Percentiles rank a stretch among this genome's conserved stretches.
Conservation (phyloP, 2,113 vertebrate genomes). For the Phrynocephalus versicolor region DNA sequence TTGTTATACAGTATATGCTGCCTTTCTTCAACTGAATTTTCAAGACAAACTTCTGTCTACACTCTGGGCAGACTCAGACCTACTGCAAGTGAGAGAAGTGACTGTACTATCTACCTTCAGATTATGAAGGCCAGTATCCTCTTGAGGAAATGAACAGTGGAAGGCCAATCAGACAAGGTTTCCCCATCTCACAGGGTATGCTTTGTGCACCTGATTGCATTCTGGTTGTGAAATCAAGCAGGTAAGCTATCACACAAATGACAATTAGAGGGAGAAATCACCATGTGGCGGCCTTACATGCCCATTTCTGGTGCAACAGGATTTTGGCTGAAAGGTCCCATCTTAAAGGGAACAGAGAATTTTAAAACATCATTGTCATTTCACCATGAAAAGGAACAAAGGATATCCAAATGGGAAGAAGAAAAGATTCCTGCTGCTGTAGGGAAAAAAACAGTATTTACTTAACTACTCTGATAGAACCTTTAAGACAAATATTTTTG, state of each 20-base stretch:
- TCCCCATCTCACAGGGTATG: no score
- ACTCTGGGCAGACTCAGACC: background rate
- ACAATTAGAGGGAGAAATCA: no score
- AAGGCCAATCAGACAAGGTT: no score
- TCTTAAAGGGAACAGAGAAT: background rate
- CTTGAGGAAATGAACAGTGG: no score
- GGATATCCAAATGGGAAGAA: background rate
- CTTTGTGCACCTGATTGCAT: no score
- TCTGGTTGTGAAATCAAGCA: no score
- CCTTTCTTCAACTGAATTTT: background rate
- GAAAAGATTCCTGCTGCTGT: slow-evolving; percentile 21
- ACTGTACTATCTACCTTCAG: no score
- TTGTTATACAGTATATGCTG: background rate
- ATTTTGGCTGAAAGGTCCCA: background rate
- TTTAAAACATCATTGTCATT: background rate
- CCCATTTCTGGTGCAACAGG: no score
- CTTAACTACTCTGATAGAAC: slow-evolving; percentile 13
- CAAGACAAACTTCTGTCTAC: background rate
- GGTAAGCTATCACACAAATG: no score
- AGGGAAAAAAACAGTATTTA: background rate
- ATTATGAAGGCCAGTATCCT: no score
- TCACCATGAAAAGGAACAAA: background rate
- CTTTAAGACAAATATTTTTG: background rate
- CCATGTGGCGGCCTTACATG: no score
- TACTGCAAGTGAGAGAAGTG: background rate